Base-by-base conservation (phyloP, 2,888 invertebrate genomes). In the Automeris io region DNA sequence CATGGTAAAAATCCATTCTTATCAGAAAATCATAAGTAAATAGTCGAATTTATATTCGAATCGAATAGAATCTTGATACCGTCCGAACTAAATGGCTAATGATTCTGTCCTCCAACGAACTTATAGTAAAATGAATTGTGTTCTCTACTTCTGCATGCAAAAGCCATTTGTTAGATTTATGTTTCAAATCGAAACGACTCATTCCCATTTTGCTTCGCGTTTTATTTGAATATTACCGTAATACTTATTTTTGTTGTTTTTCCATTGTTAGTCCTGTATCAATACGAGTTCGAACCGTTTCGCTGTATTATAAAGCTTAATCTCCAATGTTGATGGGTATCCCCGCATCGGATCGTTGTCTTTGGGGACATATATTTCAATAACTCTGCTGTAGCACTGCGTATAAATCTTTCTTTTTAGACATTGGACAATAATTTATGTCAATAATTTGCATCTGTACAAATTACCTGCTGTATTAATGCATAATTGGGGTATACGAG, bases 361-460 rank as follows among this genome's bases (percentile, higher is more conserved):
- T 74, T 78, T 70, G 48, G 79, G 80, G 76, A 74, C 77, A 71
- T 81, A 81, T 81, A 81, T 82, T 82, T 82, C 78, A 81, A 79
- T 81, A 80, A 80, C 74, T 76, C 68, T 53, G 60, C 61, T 69
- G 61, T 67, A 64, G 70, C 70, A 74, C 66, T 68, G 69, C 65
- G 65, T 71, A 80, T 80, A 81, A 81, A 81, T 82, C 70, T 67
- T 77, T 65, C 72, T 80, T 76, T n/a, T 78, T 70, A 78, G 74
- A 77, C 75, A 66, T 72, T 67, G 65, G 63, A 73, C 71, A 68
- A 73, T 78, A 79, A 74, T 74, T 80, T 66, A 74, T 68, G 55
- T 57, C 59, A 56, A 70, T 73, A 72, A 76, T 78, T 77, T 75
- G 65, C 68, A 67, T 70, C 54, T 56, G 59, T 47, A 57, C 55